Evolutionary conservation across 2,113 vertebrate genomes (phyloP).

Genomic region (Nannospalax galili): DNA sequence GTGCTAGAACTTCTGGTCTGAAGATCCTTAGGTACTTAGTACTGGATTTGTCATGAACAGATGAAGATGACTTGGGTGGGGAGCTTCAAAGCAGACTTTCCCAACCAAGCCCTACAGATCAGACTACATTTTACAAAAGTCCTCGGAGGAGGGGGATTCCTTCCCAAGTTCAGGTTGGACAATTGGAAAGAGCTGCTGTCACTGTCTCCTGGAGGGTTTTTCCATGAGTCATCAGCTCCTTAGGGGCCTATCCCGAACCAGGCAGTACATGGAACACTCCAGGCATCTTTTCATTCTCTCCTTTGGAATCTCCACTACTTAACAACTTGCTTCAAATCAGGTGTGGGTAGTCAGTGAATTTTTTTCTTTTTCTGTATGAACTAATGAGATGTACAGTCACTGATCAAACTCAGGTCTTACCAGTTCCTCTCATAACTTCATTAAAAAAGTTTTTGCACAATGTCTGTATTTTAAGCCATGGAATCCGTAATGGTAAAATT

Average conservation of each 20-base stretch:
- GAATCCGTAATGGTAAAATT: not conserved
- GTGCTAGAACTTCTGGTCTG: not conserved
- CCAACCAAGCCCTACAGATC: not conserved
- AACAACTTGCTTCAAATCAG: not conserved
- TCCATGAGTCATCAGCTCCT: not conserved
- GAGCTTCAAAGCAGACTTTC: not conserved
- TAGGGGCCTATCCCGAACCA: not conserved
- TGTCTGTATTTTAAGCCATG: not conserved
- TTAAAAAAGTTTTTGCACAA: not conserved
- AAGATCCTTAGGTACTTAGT: not conserved
- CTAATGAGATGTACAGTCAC: not conserved
- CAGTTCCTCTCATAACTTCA: not conserved
- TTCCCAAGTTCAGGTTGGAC: not conserved
- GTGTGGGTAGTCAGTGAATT: not conserved
- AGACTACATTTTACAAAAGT: not conserved
- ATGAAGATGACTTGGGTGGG: not conserved
- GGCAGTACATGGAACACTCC: not conserved
- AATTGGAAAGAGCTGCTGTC: not conserved
- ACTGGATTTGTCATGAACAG: too few relatives aligned
- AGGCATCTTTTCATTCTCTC: not conserved
- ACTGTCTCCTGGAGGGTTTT: not conserved
- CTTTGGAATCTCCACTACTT: not conserved
- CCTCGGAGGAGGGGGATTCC: not conserved
- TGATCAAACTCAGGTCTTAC: slow-evolving; percentile 17
- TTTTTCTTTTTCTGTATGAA: too few relatives aligned